Evolutionary conservation across 2,888 invertebrate species (phyloP).

Genomic region (Entomobrya proxima): DNA sequence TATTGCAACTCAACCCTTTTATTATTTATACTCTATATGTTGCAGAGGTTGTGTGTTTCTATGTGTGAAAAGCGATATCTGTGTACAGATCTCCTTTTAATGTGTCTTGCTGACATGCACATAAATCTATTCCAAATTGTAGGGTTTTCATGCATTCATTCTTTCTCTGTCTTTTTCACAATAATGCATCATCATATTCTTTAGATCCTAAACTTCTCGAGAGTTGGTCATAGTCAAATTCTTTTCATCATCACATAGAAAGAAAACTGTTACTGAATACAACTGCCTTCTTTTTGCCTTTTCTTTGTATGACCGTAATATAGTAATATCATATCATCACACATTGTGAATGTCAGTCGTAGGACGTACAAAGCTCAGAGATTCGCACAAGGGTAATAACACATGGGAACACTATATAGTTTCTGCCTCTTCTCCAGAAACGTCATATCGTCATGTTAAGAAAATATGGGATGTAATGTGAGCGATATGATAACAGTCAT

Average conservation of each 20-base stretch:
- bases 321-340: not conserved
- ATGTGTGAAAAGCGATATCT: not conserved
- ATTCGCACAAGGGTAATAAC: constrained; percentile 26
- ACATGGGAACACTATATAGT: not conserved
- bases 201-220: constrained; percentile 44
- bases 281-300: not conserved
- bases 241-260: constrained; percentile 13
- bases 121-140: constrained; percentile 3
- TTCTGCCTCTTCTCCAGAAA: constrained; percentile 1
- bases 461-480: constrained; percentile 40
- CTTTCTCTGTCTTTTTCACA: constrained; percentile 20
- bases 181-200: constrained; percentile 34
- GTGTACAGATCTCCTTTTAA: not conserved
- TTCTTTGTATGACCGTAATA: not conserved
- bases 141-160: not conserved
- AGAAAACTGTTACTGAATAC: constrained; percentile 12
- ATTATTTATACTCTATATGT: constrained; percentile 38
- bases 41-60: too few relatives aligned
- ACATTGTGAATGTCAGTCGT: constrained; percentile 1
- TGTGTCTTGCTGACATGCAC: constrained; percentile 18
- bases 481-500: constrained; percentile 43
- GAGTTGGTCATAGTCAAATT: constrained; percentile 49
- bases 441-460: constrained; percentile 20
- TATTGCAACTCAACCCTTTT: constrained; percentile 25
- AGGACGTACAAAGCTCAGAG: not conserved